phyloP scores from a whole-genome alignment of 1,140 invertebrate species.

The Listronotus bonariensis region DNA sequence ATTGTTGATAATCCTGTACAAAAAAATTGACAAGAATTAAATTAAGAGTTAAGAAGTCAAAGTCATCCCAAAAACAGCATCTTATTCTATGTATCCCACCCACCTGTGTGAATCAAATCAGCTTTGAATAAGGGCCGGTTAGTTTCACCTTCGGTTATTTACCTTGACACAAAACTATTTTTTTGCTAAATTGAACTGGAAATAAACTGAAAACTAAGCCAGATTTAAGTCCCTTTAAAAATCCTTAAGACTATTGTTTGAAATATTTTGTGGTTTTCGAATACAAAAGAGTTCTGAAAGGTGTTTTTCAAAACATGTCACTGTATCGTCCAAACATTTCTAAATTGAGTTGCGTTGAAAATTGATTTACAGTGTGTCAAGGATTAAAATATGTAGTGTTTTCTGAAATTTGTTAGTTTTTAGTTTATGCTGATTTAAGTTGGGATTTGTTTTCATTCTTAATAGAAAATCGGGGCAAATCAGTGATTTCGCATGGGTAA shows the following conservation, averaged over 20 bases:
- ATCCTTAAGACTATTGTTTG: slow-evolving; percentile 11
- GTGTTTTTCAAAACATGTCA: slow-evolving; percentile 13
- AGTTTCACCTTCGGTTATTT: slow-evolving; percentile 15
- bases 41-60: no score
- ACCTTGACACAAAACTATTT: slow-evolving; percentile 19
- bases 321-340: slow-evolving; percentile 12
- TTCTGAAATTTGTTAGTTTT: slow-evolving; percentile 5
- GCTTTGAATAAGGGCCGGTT: slow-evolving; percentile 6
- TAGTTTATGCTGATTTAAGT: neutral
- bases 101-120: slow-evolving; percentile 15
- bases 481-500: no score
- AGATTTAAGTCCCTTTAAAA: slow-evolving; percentile 12
- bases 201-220: slow-evolving; percentile 17
- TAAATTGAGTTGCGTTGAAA: slow-evolving; percentile 21
- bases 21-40: no score
- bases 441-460: no score
- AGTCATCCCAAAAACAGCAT: no score
- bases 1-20: no score
- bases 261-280: slow-evolving; percentile 16
- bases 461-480: no score
- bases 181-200: slow-evolving; percentile 16
- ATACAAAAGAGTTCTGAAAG: slow-evolving; percentile 4
- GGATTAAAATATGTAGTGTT: neutral
- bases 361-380: slow-evolving; percentile 6
- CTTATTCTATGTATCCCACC: neutral